phyloP scores from a whole-genome alignment of 2,888 invertebrate species.

The Andrena haemorrhoa region DNA sequence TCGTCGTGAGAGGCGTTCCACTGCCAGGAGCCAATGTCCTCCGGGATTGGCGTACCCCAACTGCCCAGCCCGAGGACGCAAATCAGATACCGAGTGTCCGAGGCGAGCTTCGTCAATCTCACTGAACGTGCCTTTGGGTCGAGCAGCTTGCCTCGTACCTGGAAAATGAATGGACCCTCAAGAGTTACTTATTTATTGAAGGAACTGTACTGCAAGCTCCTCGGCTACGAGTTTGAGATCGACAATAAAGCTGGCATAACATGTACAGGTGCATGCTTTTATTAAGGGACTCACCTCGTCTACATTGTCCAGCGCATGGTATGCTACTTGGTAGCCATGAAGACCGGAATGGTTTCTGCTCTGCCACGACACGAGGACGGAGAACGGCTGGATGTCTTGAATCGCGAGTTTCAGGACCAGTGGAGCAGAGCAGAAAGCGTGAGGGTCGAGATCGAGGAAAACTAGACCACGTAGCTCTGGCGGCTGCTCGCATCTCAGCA shows the following conservation, averaged over 20 bases:
- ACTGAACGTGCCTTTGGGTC: constrained; percentile 91
- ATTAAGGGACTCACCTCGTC: constrained; percentile 85
- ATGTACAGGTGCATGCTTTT: background rate
- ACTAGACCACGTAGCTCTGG: constrained; percentile 91
- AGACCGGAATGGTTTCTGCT: constrained; percentile 94
- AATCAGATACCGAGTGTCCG: constrained; percentile 93
- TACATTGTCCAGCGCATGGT: constrained; percentile 89
- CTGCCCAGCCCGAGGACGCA: constrained; percentile 94
- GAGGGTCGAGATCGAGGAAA: constrained; percentile 92
- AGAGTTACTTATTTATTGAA: background rate
- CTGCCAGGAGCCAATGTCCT: constrained; percentile 78
- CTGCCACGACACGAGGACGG: constrained; percentile 95
- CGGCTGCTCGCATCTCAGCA: constrained; percentile 92
- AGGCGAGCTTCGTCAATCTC: constrained; percentile 90
- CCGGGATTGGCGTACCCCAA: constrained; percentile 87
- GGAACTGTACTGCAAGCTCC: background rate
- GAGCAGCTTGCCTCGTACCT: constrained; percentile 92
- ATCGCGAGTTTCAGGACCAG: constrained; percentile 94
- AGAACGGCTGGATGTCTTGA: constrained; percentile 95
- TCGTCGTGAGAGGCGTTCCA: constrained; percentile 86
- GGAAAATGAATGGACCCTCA: constrained; percentile 62
- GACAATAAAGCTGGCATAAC: too few relatives aligned
- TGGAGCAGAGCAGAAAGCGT: constrained; percentile 94
- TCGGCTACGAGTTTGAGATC: too few relatives aligned
- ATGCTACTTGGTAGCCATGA: constrained; percentile 94